Base-by-base conservation (phyloP, 2,113 vertebrate genomes). In the Neogobius melanostomus region DNA sequence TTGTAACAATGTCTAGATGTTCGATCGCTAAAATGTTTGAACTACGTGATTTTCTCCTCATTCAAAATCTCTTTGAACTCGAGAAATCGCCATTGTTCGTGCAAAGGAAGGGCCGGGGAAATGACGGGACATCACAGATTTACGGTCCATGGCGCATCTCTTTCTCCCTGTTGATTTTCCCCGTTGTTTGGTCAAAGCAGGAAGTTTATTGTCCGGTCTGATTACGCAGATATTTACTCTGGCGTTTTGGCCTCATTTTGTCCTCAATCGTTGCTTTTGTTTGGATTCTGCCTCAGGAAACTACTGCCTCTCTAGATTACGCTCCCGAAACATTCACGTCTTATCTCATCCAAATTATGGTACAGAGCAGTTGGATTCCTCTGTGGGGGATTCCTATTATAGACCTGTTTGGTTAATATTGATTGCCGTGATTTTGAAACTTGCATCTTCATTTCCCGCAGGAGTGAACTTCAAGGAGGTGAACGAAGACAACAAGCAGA, bases 401-500 rank as follows among this genome's bases (percentile, higher is more conserved):
- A 56, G 44, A 61, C 4, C 12, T 10, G 52, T 14, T 44, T 11
- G 0, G 45, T 46, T 17, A 42, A 51, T 73, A 68, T 75, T 68
- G 6, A 69, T 66, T 62, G 61, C 28, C 1, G 28, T 36, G 28
- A 36, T 36, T 36, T 36, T 36, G 28, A 21, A 54, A 5, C 10
- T 56, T 54, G 53, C 21, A 59, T 3, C 28, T 36, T 36, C 28
- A 36, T 74, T 28, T 12, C 42, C 8, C 15, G 28, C 87, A 98
- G 96, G 95, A 73, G 96, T 97, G 88, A 97, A 98, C 91, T 98
- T 96, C 89, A 96, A 96, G 90, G 95, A 97, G 84, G 94, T 96
- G 90, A 97, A 96, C 72, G 95, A 97, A 79, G 96, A 96, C 83
- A 98, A 97, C 89, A 97, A 95, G 83, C 94, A 93, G 72, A 94